Conservation (phyloP, 2,888 invertebrate genomes). For the Flabesymbios commensalis region DNA sequence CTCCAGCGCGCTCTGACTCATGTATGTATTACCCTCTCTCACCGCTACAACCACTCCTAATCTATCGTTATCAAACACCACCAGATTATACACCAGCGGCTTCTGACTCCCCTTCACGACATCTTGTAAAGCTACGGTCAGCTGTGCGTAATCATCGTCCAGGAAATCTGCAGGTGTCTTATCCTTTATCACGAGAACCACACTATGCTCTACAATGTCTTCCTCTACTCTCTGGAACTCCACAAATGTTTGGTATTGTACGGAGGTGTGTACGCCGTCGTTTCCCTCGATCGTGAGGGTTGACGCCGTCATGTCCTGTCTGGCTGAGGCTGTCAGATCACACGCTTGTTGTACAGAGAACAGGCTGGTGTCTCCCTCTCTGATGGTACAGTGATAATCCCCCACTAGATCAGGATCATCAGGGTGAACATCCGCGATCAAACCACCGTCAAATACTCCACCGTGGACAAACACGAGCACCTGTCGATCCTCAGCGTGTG, state of each 20-base stretch:
- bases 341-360: conserved; percentile 75
- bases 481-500: conserved; percentile 79
- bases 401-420: conserved; percentile 89
- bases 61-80: too few relatives aligned
- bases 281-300: conserved; percentile 81
- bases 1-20: too few relatives aligned
- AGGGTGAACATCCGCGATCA: conserved; percentile 88
- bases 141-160: conserved; percentile 74
- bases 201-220: conserved; percentile 79
- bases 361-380: conserved; percentile 53
- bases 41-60: too few relatives aligned
- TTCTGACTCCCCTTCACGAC: too few relatives aligned
- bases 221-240: conserved; percentile 82
- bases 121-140: conserved; percentile 74
- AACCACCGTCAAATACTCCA: conserved; percentile 69
- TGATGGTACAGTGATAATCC: conserved; percentile 76
- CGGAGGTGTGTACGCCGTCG: conserved; percentile 86
- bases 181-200: conserved; percentile 76
- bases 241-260: conserved; percentile 82
- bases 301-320: conserved; percentile 36
- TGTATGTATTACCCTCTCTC: too few relatives aligned
- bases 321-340: conserved; percentile 72
- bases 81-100: too few relatives aligned
- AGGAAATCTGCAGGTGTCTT: conserved; percentile 77
- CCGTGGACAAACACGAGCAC: conserved; percentile 73